These are phyloP conservation scores for Etheostoma perlongum DNA, from an alignment of 2,797 vertebrate genomes.

Conservation along the genomic window DNA sequence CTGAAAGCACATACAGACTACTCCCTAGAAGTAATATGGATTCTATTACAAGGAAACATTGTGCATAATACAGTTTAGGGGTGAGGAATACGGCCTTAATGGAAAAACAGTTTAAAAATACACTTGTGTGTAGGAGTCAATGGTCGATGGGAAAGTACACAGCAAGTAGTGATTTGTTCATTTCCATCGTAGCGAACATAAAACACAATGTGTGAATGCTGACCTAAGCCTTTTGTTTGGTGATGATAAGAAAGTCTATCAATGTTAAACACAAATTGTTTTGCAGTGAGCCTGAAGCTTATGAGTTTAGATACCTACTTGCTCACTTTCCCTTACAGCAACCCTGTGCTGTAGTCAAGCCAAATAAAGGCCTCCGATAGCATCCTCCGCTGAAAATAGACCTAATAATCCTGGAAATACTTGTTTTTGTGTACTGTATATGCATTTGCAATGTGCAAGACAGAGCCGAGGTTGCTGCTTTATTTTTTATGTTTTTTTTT, in stretches of 20 bases:
- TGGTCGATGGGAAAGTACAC: conserved; percentile 43
- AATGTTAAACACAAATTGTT: conserved; percentile 61
- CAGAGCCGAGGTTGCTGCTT: conserved; percentile 69
- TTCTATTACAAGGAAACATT: conserved; percentile 51
- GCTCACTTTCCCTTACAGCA: conserved; percentile 50
- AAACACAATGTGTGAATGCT: conserved; percentile 54
- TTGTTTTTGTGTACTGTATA: conserved; percentile 88
- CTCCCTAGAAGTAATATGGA: conserved; percentile 53
- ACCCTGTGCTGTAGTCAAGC: conserved; percentile 59
- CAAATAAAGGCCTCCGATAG: conserved; percentile 73
- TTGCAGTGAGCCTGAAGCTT: conserved; percentile 19
- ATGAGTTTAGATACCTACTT: conserved; percentile 30
- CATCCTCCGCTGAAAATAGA: conserved; percentile 72
- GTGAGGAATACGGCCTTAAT: conserved; percentile 71
- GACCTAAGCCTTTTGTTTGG: conserved; percentile 64
- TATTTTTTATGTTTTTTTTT: conserved; percentile 3
- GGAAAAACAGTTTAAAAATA: conserved; percentile 43
- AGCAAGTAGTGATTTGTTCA: conserved; percentile 56
- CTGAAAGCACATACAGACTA: conserved; percentile 71
- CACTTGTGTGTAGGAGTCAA: conserved; percentile 51
- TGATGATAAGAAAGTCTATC: conserved; percentile 53
- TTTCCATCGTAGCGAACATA: conserved; percentile 59
- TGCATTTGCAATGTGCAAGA: conserved; percentile 75
- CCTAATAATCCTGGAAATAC: conserved; percentile 88
- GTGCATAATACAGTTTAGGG: conserved; percentile 42